Evolutionary conservation across 2,113 vertebrate genomes (phyloP), one percentile per base, ranked within the genome.

Genomic region (Ictidomys tridecemlineatus): DNA sequence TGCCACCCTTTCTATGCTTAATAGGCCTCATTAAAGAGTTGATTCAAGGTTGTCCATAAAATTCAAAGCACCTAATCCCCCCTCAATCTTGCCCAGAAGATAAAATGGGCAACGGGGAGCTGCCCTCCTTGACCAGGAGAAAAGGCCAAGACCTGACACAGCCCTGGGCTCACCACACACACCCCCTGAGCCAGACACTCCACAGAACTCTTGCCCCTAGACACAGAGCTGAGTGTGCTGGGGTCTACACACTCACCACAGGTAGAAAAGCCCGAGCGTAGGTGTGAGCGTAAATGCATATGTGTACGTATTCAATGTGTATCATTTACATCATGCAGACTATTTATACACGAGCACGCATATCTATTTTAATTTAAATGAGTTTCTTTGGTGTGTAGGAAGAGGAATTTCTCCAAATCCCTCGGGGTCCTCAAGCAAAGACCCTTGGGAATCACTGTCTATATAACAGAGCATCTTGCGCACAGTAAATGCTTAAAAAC

Each of bases 361-460:
- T 63, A 91, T 20, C 28, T 65, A 42, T 96, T 94, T 86, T 96
- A 83, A 96, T 92, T 84, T 67, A 89, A 79, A 63, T 48, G 22
- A 51, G 45, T 95, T 86, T 94, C 95, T 77, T 86, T 78, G 74
- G 42, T 92, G 56, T 93, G 74, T 93, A 53, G 53, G 69, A 96
- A 93, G 56, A 97, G 86, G 65, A 93, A 93, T 94, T 67, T 95
- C 95, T 93, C 76, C 42, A 53, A 45, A 80, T 94, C 93, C 79
- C 95, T 80, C 53, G 92, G 69, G 80, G 77, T 39, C 22, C 51
- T 96, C 30, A 89, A 63, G 79, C 93, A 86, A 89, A 95, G 92
- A 85, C 92, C 89, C 96, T 9, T 69, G 93, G 97, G 96, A 97
- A 84, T 89, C 74, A 42, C 70, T 73, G 92, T 97, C 95, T 93